Evolutionary conservation across 2,888 invertebrate species (phyloP).

Genomic region (Aporophyla nigra): DNA sequence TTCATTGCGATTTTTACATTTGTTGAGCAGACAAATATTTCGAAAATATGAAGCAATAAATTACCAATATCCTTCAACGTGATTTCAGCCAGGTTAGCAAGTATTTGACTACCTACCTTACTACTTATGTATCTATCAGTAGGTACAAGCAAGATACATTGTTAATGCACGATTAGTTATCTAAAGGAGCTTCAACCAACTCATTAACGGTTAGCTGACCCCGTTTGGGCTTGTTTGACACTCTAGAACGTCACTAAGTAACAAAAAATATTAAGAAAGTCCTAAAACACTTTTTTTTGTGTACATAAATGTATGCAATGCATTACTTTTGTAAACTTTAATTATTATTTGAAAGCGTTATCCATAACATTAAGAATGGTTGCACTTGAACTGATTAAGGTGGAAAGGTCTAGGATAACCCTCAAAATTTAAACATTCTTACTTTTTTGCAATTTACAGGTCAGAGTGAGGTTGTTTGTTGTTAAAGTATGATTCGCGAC

Average conservation of each 20-base stretch:
- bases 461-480: no score
- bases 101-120: slow-evolving; percentile 42
- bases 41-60: no score
- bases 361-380: background rate
- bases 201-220: slow-evolving; percentile 87
- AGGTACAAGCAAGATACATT: slow-evolving; percentile 56
- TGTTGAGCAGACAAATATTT: no score
- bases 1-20: no score
- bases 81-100: slow-evolving; percentile 36
- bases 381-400: background rate
- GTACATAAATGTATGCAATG: background rate
- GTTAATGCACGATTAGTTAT: slow-evolving; percentile 70
- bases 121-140: slow-evolving; percentile 38
- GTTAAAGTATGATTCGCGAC: no score
- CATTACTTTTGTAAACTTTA: slow-evolving; percentile 8
- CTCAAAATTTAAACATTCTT: no score
- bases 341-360: background rate
- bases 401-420: no score
- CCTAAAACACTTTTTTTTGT: slow-evolving; percentile 26
- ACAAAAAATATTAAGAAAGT: slow-evolving; percentile 52
- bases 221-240: slow-evolving; percentile 81
- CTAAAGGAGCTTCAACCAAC: slow-evolving; percentile 85
- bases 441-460: no score
- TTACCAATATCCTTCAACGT: no score
- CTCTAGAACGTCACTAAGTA: slow-evolving; percentile 68